These are phyloP conservation scores for Grammomys surdaster DNA, from an alignment of 2,113 vertebrate species.

Conservation along the genomic window DNA sequence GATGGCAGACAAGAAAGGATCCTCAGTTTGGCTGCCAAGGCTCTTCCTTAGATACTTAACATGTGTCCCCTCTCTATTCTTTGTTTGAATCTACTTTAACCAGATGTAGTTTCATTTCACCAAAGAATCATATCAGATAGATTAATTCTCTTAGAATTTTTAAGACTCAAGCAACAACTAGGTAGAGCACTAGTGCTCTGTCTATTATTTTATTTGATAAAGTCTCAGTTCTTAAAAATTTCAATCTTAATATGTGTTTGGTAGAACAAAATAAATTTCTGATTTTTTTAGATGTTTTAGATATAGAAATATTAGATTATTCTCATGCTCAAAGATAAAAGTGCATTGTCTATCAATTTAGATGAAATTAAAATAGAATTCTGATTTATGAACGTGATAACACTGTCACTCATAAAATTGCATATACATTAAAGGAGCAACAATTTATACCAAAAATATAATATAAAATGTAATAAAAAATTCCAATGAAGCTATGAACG, in stretches of 20 bases:
- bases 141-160: neutral
- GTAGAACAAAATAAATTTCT: neutral
- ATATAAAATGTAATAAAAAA: slow-evolving; percentile 71
- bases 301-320: neutral
- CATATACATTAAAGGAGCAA: slow-evolving; percentile 48
- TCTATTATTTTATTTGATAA: slow-evolving; percentile 9
- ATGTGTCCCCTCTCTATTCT: neutral
- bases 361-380: slow-evolving; percentile 64
- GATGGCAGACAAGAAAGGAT: neutral
- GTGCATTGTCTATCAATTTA: neutral
- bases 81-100: neutral
- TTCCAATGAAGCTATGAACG: slow-evolving; percentile 42
- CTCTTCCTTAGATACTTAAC: neutral
- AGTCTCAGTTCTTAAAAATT: neutral
- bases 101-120: neutral
- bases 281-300: neutral
- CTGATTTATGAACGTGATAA: neutral
- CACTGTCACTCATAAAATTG: slow-evolving; percentile 22
- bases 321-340: slow-evolving; percentile 30
- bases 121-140: neutral
- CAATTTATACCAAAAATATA: slow-evolving; percentile 35
- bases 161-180: neutral
- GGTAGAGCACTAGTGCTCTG: neutral
- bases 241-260: neutral
- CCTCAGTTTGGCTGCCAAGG: neutral